A percentile compares a stretch with the other conserved stretches of the same genome.
Conservation (phyloP, 2,113 vertebrate genomes). For the Zosterops hypoxanthus region DNA sequence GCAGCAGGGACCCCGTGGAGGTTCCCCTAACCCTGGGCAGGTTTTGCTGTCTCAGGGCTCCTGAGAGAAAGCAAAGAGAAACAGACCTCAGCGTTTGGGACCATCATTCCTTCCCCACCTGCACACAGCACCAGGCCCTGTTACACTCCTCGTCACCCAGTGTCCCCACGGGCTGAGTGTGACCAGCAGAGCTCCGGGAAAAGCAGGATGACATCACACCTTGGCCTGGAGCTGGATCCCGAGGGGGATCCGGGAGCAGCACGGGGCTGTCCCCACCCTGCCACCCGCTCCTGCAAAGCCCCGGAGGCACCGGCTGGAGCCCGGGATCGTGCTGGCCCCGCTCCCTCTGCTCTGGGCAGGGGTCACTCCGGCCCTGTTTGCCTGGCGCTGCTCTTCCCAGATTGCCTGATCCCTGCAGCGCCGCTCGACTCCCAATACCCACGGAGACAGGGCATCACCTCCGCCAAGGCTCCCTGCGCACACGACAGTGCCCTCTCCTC, state of each 20-base stretch:
- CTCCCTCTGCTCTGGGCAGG: rapidly evolving
- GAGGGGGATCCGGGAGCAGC: neutral
- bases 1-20: neutral
- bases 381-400: neutral
- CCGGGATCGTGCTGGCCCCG: neutral
- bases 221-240: neutral
- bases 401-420: neutral
- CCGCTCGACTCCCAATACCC: neutral
- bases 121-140: neutral
- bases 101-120: neutral
- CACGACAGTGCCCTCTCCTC: conserved; percentile 9
- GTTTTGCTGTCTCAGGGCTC: neutral
- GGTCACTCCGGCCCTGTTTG: rapidly evolving
- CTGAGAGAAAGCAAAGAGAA: neutral
- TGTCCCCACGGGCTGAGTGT: rapidly evolving
- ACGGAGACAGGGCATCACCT: neutral
- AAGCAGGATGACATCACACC: neutral
- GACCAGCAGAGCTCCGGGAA: neutral
- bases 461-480: neutral
- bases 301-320: neutral
- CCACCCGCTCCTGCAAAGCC: neutral
- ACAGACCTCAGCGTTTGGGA: neutral
- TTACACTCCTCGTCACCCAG: neutral
- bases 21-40: neutral
- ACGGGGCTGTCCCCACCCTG: neutral